These are phyloP conservation scores for Stenodera caucasica DNA, from an alignment of 2,888 invertebrate genomes.

Conservation along the genomic window DNA sequence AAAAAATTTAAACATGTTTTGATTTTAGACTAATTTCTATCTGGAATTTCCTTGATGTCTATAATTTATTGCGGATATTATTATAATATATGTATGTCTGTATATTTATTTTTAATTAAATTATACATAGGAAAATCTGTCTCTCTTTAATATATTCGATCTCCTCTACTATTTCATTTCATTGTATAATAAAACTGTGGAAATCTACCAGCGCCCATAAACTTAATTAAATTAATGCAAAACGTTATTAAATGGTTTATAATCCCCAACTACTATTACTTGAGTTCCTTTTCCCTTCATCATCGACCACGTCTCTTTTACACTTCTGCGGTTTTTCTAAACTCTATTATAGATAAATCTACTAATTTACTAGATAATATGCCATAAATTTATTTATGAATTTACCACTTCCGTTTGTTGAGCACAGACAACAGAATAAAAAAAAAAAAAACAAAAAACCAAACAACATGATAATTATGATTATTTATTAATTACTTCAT, in stretches of 20 bases:
- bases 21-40: too few relatives aligned
- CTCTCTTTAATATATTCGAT: too few relatives aligned
- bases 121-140: conserved; percentile 35
- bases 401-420: neutral
- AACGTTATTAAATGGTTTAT: conserved; percentile 33
- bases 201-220: conserved; percentile 33
- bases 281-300: neutral
- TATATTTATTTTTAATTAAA: conserved; percentile 42
- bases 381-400: neutral
- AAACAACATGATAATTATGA: neutral
- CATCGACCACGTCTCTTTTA: neutral
- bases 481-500: conserved; percentile 4
- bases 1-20: too few relatives aligned
- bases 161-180: neutral
- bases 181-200: conserved; percentile 32
- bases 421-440: too few relatives aligned
- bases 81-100: conserved; percentile 40
- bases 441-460: neutral
- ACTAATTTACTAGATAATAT: neutral
- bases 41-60: too few relatives aligned
- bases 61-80: conserved; percentile 38
- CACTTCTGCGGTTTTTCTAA: neutral
- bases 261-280: conserved; percentile 11
- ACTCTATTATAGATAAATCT: neutral
- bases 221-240: conserved; percentile 39